Evolutionary conservation across 2,113 vertebrate species (phyloP).

Genomic region (Sceloporus tristichus): DNA sequence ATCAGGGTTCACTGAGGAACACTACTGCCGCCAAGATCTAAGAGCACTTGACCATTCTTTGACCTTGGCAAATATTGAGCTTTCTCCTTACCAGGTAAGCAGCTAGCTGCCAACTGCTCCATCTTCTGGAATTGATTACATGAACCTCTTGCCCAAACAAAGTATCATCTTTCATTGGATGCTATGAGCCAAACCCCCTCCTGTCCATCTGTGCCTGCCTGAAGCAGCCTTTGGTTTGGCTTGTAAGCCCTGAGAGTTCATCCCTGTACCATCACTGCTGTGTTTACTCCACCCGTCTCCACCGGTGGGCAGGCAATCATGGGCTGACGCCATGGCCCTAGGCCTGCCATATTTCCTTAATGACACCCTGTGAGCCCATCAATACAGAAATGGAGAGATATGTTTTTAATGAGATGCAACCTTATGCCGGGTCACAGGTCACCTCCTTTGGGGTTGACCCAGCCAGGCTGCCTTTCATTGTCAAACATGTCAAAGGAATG

Average conservation of each 20-base stretch:
- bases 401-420: conserved; percentile 49
- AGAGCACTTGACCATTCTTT: conserved; percentile 4
- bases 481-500: conserved; percentile 42
- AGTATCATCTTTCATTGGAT: background rate
- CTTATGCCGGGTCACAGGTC: conserved; percentile 41
- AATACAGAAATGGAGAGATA: conserved; percentile 37
- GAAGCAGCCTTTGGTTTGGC: conserved; percentile 1
- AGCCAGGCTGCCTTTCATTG: conserved; percentile 39
- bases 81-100: conserved; percentile 8
- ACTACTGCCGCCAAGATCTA: background rate
- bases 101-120: conserved; percentile 3
- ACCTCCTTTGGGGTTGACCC: conserved; percentile 38
- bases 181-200: background rate
- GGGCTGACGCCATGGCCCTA: conserved; percentile 22
- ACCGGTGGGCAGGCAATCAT: background rate
- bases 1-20: background rate
- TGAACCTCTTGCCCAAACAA: conserved; percentile 3
- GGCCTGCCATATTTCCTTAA: conserved; percentile 28
- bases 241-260: background rate
- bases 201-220: background rate
- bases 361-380: conserved; percentile 32
- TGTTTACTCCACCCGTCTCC: conserved; percentile 25
- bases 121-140: conserved; percentile 27
- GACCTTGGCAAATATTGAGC: conserved; percentile 14
- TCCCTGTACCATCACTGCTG: background rate